Conservation (phyloP, 1,140 invertebrate genomes). For the Armadillidium nasatum region DNA sequence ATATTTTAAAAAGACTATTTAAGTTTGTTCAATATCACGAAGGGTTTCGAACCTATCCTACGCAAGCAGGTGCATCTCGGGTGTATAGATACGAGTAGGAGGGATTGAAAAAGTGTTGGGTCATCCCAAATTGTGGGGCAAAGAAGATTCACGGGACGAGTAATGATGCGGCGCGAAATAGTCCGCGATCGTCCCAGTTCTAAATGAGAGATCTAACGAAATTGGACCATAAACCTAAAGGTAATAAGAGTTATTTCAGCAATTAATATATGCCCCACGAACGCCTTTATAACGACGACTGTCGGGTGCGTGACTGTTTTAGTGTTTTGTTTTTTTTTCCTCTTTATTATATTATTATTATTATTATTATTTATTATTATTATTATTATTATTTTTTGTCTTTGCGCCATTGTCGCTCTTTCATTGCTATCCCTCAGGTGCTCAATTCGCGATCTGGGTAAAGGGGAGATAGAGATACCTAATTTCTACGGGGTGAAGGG, state of each 20-base stretch:
- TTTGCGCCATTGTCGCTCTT: too few relatives aligned
- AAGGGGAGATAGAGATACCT: background rate
- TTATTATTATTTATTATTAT: too few relatives aligned
- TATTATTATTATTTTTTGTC: too few relatives aligned
- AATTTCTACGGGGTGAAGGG: background rate
- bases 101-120: background rate
- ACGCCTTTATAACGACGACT: background rate
- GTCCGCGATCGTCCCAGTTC: slow-evolving; percentile 70
- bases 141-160: slow-evolving; percentile 78
- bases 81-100: too few relatives aligned
- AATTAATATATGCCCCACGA: background rate
- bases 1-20: too few relatives aligned
- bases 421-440: too few relatives aligned
- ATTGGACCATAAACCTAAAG: slow-evolving; percentile 62
- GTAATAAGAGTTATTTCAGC: slow-evolving; percentile 46
- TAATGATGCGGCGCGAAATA: slow-evolving; percentile 76
- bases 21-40: too few relatives aligned
- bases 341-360: too few relatives aligned
- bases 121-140: slow-evolving; percentile 64
- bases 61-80: background rate
- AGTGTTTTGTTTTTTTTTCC: slow-evolving; percentile 8
- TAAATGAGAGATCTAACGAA: slow-evolving; percentile 73
- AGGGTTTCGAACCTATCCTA: too few relatives aligned
- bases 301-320: background rate
- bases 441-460: too few relatives aligned